phyloP scores from a whole-genome alignment of 2,113 vertebrate genomes.

The Silurus glanis region DNA sequence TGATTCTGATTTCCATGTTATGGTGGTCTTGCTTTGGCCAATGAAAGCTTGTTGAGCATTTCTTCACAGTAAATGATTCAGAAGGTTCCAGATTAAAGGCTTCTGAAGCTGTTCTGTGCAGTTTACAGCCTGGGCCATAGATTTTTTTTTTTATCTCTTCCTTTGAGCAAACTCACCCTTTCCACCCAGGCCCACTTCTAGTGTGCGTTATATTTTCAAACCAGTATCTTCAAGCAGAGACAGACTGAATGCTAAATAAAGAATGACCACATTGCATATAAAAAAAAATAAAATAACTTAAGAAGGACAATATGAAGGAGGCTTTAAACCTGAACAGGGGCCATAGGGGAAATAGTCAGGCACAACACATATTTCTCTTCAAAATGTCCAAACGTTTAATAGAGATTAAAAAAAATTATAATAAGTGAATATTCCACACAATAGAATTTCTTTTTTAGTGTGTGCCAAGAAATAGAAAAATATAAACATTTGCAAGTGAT shows the following conservation, averaged over 20 bases:
- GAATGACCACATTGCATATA: conserved; percentile 59
- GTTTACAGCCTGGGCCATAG: conserved; percentile 54
- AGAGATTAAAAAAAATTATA: too few species aligned
- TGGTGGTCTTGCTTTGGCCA: conserved; percentile 49
- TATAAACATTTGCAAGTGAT: neutral
- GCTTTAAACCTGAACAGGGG: conserved; percentile 45
- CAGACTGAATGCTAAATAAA: conserved; percentile 12
- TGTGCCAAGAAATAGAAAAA: neutral
- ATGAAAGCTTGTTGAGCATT: conserved; percentile 53
- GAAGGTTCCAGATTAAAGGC: conserved; percentile 62
- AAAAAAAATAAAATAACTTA: conserved; percentile 73
- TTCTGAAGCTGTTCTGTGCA: conserved; percentile 55
- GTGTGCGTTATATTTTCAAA: conserved; percentile 51
- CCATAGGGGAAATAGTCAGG: neutral
- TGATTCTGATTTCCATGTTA: conserved; percentile 61
- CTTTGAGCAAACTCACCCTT: conserved; percentile 31
- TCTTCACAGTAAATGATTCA: conserved; percentile 65
- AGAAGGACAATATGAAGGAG: conserved; percentile 49
- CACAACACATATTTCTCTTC: neutral
- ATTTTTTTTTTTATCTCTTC: conserved; percentile 45
- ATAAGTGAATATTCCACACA: neutral
- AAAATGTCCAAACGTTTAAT: neutral
- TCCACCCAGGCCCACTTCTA: conserved; percentile 37
- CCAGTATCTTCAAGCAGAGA: conserved; percentile 47
- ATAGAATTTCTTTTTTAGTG: neutral